Percentiles rank a stretch among this genome's conserved stretches.
These are phyloP conservation scores for Saimiri boliviensis DNA, from an alignment of 2,113 vertebrate species.

Conservation along the genomic window DNA sequence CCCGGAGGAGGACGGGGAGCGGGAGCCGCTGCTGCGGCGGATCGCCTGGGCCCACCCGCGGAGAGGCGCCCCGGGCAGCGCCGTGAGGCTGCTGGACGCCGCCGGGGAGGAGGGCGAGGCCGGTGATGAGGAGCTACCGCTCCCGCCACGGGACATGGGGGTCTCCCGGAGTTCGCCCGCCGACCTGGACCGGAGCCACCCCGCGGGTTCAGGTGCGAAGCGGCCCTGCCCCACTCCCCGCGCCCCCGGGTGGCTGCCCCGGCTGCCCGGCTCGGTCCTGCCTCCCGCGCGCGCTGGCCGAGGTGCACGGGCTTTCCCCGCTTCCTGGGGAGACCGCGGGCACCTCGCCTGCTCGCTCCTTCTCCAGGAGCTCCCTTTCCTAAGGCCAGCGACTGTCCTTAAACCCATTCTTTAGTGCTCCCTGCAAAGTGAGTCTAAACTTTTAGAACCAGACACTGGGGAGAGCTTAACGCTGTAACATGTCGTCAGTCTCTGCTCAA, in stretches of 20 bases:
- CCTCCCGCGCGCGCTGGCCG: neutral
- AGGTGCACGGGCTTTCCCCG: neutral
- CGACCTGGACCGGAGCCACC: neutral
- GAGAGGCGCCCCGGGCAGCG: constrained; percentile 74
- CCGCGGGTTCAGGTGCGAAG: constrained; percentile 15
- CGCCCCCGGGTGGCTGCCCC: neutral
- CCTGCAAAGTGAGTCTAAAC: neutral
- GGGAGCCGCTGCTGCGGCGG: constrained; percentile 65
- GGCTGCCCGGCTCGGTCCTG: neutral
- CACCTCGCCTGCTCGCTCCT: neutral
- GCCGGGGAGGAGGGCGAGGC: neutral
- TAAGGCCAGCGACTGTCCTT: neutral
- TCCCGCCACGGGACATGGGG: neutral
- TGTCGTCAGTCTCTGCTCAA: neutral
- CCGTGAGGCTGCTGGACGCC: constrained; percentile 73
- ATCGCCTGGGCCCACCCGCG: neutral
- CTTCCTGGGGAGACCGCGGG: neutral
- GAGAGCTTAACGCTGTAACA: neutral
- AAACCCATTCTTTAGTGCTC: neutral
- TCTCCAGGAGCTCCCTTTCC: neutral
- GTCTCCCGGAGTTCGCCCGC: neutral
- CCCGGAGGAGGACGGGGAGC: constrained; percentile 64
- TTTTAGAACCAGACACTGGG: neutral
- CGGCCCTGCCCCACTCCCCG: neutral
- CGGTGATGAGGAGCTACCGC: neutral